These are phyloP conservation scores for Passerina amoena DNA, from an alignment of 2,113 vertebrate species.

Conservation along the genomic window DNA sequence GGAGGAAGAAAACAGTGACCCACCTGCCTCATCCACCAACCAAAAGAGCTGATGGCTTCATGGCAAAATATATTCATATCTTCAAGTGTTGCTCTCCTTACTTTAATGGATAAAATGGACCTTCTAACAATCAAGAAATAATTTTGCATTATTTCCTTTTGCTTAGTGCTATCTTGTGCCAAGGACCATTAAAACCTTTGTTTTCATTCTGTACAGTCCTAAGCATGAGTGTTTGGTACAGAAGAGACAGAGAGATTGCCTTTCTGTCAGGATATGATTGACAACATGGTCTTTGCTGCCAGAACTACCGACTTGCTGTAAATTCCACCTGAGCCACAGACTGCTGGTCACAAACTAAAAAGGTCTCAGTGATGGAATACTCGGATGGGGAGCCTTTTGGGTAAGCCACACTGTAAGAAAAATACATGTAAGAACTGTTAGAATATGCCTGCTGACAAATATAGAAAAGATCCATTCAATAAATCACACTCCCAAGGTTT, in stretches of 20 bases:
- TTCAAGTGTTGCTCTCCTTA: slow-evolving; percentile 43
- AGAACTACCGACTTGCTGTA: slow-evolving; percentile 76
- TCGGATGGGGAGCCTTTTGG: slow-evolving; percentile 73
- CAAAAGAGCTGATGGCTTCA: slow-evolving; percentile 66
- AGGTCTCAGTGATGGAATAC: slow-evolving; percentile 71
- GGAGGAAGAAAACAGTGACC: background rate
- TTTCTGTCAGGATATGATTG: slow-evolving; percentile 67
- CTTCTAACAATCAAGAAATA: slow-evolving; percentile 74
- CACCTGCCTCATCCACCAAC: background rate
- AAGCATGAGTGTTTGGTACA: slow-evolving; percentile 56
- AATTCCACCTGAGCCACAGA: slow-evolving; percentile 65
- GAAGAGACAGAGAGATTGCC: slow-evolving; percentile 68
- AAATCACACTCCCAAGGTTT: background rate
- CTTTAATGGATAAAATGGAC: slow-evolving; percentile 43
- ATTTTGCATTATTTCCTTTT: slow-evolving; percentile 66
- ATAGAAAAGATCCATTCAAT: background rate
- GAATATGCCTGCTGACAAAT: background rate
- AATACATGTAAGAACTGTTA: background rate
- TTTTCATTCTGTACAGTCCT: slow-evolving; percentile 62
- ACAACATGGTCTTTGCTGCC: slow-evolving; percentile 61
- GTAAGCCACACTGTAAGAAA: slow-evolving; percentile 65
- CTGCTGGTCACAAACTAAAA: slow-evolving; percentile 73
- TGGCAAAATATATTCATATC: slow-evolving; percentile 60
- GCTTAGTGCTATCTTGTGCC: slow-evolving; percentile 75
- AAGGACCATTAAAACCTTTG: slow-evolving; percentile 74